Evolutionary conservation across 2,888 invertebrate genomes (phyloP), one percentile per base, ranked within the genome.

Genomic region (Lithodes maja): DNA sequence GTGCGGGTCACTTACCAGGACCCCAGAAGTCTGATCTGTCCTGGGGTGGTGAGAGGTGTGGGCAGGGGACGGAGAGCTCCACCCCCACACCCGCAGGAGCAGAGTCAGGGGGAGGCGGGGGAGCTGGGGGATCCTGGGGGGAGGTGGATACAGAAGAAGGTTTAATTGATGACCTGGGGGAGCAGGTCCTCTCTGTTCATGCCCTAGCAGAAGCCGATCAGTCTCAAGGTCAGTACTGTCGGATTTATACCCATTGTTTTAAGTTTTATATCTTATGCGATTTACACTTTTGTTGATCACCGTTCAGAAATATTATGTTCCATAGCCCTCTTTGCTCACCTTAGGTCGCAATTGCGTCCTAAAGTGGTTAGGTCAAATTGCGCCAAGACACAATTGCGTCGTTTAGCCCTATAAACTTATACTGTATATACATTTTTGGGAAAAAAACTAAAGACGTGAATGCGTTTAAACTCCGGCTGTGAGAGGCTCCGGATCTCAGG

Each of bases 191-290:
- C 52, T 81, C 89, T 3, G 90, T 90, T 5, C 87, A 90, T 85
- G 87, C 87, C 71, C 75, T 90, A 52, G 90, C 90, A 33, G 90
- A 90, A 68, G 90, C 90, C 17, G 90, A 90, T 54, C 90, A 90
- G 69, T 85, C 82, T 7, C 90, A 90, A 80, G 90, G 90, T 90
- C 33, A 53, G 80, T 83, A n/a, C 15, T 71, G 17, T 12, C n/a
- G 71, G 12, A 5, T 12, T 61, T 5, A 61, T 61, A 12, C 61
- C 61, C 12, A 7, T 12, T 61, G 61, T 61, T 5, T 61, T 61
- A 12, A 7, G 61, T 61, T 7, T 61, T 61, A 5, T 12, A 5
- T 61, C 61, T 61, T 12, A 61, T 12, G 61, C 33, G 33, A 33
- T 33, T 33, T 33, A 33, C 33, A 33, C 33, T 33, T 33, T 33